These are phyloP conservation scores for Lasioglossum pauxillum DNA, from an alignment of 2,888 invertebrate species.

Conservation along the genomic window DNA sequence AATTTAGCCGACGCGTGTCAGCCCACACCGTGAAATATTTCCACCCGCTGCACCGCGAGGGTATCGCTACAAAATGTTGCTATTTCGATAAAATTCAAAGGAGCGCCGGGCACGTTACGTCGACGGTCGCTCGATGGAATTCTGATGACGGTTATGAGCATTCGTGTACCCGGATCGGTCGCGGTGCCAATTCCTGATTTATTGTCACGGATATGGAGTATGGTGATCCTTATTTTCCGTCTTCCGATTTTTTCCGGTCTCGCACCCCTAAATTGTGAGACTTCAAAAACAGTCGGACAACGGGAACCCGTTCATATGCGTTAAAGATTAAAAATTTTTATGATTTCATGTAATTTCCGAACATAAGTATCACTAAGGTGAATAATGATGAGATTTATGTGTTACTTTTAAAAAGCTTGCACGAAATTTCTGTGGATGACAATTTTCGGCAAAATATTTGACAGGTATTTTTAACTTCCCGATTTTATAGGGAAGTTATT, in stretches of 20 bases:
- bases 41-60: not conserved
- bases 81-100: conserved; percentile 39
- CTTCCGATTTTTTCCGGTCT: not conserved
- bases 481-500: no score
- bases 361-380: no score
- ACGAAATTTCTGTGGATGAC: no score
- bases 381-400: no score
- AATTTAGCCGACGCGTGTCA: conserved; percentile 57
- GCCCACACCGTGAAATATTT: conserved; percentile 38
- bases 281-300: no score
- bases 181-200: not conserved
- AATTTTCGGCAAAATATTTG: no score
- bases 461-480: no score
- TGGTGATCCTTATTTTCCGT: not conserved
- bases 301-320: no score
- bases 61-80: conserved; percentile 37
- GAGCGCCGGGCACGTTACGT: conserved; percentile 8
- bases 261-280: not conserved
- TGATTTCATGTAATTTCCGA: no score
- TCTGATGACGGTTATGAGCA: conserved; percentile 23
- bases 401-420: no score
- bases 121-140: conserved; percentile 20
- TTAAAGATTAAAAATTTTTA: no score
- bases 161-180: not conserved
- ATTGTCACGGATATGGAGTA: not conserved